phyloP scores from a whole-genome alignment of 2,888 invertebrate species.

The Tigriopus californicus region DNA sequence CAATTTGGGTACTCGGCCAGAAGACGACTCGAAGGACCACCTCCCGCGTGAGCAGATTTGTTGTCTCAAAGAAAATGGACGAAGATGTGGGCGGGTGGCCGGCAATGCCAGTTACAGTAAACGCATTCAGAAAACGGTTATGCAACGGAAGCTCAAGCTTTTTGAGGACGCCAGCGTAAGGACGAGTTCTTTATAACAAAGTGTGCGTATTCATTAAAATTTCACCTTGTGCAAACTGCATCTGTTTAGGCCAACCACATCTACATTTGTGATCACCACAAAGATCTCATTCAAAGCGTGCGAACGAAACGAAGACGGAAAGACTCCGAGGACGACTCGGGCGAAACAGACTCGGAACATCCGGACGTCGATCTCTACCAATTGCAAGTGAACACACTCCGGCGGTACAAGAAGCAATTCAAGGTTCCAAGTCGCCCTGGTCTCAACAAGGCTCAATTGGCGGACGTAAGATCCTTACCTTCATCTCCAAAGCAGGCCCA shows the following conservation, averaged over 20 bases:
- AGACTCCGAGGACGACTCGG: constrained; percentile 67
- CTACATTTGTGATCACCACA: constrained; percentile 92
- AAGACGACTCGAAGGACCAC: no score
- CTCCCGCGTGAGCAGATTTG: constrained; percentile 43
- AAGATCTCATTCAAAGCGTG: constrained; percentile 86
- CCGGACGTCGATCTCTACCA: constrained; percentile 87
- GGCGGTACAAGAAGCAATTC: constrained; percentile 78
- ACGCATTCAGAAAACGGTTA: constrained; percentile 84
- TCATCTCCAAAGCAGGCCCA: background rate
- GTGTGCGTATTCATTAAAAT: constrained; percentile 6
- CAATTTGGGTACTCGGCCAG: no score
- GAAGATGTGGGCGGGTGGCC: constrained; percentile 65
- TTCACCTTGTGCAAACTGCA: background rate
- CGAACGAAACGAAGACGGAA: constrained; percentile 66
- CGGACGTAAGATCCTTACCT: constrained; percentile 51
- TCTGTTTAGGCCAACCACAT: constrained; percentile 60
- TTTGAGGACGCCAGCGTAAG: constrained; percentile 42
- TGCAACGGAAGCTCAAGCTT: constrained; percentile 70
- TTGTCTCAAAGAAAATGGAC: constrained; percentile 63
- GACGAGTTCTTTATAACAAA: no score
- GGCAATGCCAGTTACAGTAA: constrained; percentile 93
- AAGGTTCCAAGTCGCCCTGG: constrained; percentile 79
- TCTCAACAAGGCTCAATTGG: constrained; percentile 80
- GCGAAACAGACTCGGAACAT: constrained; percentile 68
- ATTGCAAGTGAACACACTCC: constrained; percentile 70